Evolutionary conservation across 2,888 invertebrate species (phyloP).

Genomic region (Drosophila kanekoi): DNA sequence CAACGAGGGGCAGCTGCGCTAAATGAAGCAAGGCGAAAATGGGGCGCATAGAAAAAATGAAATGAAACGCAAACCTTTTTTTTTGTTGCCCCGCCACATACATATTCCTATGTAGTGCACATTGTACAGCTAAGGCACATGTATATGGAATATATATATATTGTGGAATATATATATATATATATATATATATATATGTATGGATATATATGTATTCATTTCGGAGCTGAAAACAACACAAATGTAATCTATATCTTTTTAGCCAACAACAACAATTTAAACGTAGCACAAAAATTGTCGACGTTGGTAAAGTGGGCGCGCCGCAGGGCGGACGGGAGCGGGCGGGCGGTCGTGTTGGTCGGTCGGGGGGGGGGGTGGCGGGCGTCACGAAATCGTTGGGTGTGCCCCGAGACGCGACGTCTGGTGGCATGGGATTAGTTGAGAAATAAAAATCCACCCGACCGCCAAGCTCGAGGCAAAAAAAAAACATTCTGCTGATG

Average conservation of each 20-base stretch:
- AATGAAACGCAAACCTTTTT: constrained; percentile 48
- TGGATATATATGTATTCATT: constrained; percentile 44
- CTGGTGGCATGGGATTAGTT: constrained; percentile 71
- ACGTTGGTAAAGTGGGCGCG: constrained; percentile 23
- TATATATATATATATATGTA: constrained; percentile 13
- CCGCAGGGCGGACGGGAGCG: background rate
- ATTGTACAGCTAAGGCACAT: background rate
- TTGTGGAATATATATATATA: constrained; percentile 1
- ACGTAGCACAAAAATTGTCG: constrained; percentile 36
- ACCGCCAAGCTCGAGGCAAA: constrained; percentile 24
- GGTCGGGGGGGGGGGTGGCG: constrained; percentile 8
- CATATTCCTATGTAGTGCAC: constrained; percentile 12
- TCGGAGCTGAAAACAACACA: constrained; percentile 64
- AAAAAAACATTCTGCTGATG: constrained; percentile 69
- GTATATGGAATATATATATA: constrained; percentile 9
- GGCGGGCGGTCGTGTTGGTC: too few relatives aligned
- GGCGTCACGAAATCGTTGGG: constrained; percentile 75
- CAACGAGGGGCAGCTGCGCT: constrained; percentile 37
- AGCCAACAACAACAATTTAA: constrained; percentile 48
- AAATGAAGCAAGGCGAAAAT: constrained; percentile 63
- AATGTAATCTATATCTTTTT: constrained; percentile 75
- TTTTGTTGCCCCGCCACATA: constrained; percentile 1
- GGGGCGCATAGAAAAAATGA: constrained; percentile 33
- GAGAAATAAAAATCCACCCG: constrained; percentile 76
- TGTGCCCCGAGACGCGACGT: constrained; percentile 56